Percentiles rank a stretch among this genome's conserved stretches.
Evolutionary conservation across 2,888 invertebrate genomes (phyloP).

Genomic region (Theretra japonica): DNA sequence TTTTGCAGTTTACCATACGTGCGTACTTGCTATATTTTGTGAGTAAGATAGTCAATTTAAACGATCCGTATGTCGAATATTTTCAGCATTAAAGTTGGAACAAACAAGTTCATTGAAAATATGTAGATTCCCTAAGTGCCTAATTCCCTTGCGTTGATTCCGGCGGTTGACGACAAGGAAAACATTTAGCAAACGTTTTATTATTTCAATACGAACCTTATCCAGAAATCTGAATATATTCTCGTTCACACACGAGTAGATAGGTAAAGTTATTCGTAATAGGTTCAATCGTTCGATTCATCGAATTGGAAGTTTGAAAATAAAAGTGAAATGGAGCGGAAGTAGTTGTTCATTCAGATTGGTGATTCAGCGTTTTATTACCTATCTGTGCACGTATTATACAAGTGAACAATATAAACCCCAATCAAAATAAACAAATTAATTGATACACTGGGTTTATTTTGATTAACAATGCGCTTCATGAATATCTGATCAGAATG

Average conservation of each 20-base stretch:
- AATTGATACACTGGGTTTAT: background rate
- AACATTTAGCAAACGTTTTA: constrained; percentile 14
- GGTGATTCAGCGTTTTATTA: constrained; percentile 70
- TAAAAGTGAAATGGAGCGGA: constrained; percentile 76
- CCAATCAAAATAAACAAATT: constrained; percentile 3
- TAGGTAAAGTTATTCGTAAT: constrained; percentile 71
- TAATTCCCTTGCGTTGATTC: background rate
- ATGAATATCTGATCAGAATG: background rate
- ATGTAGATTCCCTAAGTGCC: too few relatives aligned
- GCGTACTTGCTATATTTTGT: background rate
- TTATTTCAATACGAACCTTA: constrained; percentile 30
- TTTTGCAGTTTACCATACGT: too few relatives aligned
- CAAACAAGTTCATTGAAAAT: too few relatives aligned
- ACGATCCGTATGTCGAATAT: too few relatives aligned
- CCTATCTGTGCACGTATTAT: constrained; percentile 27
- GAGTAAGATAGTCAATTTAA: too few relatives aligned
- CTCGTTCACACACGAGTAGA: constrained; percentile 62
- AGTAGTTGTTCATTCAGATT: constrained; percentile 72
- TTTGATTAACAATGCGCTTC: background rate
- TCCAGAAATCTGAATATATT: constrained; percentile 55
- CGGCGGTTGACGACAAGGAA: constrained; percentile 2
- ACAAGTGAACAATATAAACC: background rate
- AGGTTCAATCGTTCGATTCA: constrained; percentile 73
- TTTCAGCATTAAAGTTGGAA: too few relatives aligned
- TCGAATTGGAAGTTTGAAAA: constrained; percentile 75